Base-by-base conservation (phyloP, 1,140 invertebrate genomes). In the Diabrotica virgifera region DNA sequence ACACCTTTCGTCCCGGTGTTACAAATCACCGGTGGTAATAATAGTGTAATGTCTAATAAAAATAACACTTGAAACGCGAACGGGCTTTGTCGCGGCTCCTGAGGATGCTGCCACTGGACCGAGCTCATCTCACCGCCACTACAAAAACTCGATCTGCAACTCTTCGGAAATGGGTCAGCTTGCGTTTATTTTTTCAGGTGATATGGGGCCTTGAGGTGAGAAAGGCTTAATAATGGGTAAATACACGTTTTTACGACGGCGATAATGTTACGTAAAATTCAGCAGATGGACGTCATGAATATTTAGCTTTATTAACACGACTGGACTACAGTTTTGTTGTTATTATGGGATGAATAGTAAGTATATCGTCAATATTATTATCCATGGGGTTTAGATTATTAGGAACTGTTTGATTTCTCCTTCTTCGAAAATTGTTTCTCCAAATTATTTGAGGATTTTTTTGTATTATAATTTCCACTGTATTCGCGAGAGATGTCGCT, bases 61-160 rank as follows among this genome's bases (percentile, higher is more conserved):
- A 46, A 46, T 46, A 46, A 46, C 40, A 46, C 40, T 46, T 46
- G 40, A 46, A 10, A 46, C n/a, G 8, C 8, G 40, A 46, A 46
- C 40, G 40, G 6, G 40, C 40, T 8, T 46, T 46, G 40, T 46
- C 40, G n/a, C 8, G 40, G 40, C 8, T 46, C 8, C 40, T 46
- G 40, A n/a, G 40, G 40, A 46, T 46, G 40, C 40, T 46, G 40
- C 40, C 40, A 46, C 40, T 46, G 40, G 40, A 46, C 40, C 40
- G 40, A 8, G 40, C n/a, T n/a, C 40, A 46, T 24, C 24, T 24
- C 24, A 24, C 24, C 24, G 24, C 24, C 24, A 24, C 24, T 24
- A 24, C 24, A 24, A 24, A 24, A 46, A 46, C 40, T 46, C 24
- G 24, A 24, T 24, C 24, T 24, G 24, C 24, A 24, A 24, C 24